phyloP scores from a whole-genome alignment of 2,888 invertebrate species.

The Trichopoda pennipes region DNA sequence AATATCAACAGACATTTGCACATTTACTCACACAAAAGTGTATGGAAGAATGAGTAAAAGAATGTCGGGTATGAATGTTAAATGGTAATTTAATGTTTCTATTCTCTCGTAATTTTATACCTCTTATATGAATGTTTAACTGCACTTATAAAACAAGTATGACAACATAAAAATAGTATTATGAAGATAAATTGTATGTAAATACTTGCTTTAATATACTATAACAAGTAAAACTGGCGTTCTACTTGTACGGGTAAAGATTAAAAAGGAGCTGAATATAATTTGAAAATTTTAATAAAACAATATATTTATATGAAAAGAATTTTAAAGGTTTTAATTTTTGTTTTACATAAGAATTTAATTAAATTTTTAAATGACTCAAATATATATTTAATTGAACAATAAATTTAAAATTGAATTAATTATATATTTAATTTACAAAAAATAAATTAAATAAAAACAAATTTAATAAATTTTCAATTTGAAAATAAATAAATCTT shows the following conservation, averaged over 20 bases:
- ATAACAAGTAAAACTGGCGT: not conserved
- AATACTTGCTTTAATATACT: slow-evolving; percentile 22
- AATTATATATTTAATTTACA: too few relatives aligned
- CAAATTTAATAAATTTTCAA: too few relatives aligned
- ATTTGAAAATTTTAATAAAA: too few relatives aligned
- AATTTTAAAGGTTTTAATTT: too few relatives aligned
- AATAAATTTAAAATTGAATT: too few relatives aligned
- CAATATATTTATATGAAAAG: too few relatives aligned
- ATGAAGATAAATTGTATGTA: slow-evolving; percentile 39
- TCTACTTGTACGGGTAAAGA: not conserved
- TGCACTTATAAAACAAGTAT: slow-evolving; percentile 50
- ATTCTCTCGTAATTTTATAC: slow-evolving; percentile 67
- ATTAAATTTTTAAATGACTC: too few relatives aligned
- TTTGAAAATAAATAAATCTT: too few relatives aligned
- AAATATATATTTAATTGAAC: too few relatives aligned
- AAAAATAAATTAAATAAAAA: too few relatives aligned
- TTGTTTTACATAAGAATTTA: too few relatives aligned
- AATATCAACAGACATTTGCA: too few relatives aligned
- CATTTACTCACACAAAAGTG: slow-evolving; percentile 20
- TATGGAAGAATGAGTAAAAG: not conserved
- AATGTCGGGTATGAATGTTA: slow-evolving; percentile 54
- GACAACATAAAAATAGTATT: slow-evolving; percentile 54
- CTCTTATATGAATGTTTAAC: slow-evolving; percentile 60
- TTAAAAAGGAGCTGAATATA: not conserved
- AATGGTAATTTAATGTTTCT: slow-evolving; percentile 68